Conservation (phyloP, 2,797 vertebrate species). For the Rousettus madagascariensis region DNA sequence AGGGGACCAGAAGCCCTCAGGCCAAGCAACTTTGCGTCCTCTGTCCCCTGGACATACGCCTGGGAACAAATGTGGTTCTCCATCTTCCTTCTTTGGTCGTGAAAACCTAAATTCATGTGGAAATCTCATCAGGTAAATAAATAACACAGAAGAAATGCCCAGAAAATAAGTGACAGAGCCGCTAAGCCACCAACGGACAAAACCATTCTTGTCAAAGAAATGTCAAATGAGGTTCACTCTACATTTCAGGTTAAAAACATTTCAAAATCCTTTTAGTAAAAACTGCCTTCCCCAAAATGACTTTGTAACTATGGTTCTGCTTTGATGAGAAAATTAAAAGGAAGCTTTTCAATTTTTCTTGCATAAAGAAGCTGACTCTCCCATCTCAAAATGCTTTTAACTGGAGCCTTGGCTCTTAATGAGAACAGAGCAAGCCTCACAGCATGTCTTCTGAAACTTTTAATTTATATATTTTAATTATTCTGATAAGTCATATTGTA, state of each 20-base stretch:
- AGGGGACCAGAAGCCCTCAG: not conserved
- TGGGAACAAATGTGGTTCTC: not conserved
- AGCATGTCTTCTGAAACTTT: conserved; percentile 51
- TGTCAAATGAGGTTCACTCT: conserved; percentile 33
- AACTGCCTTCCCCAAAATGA: conserved; percentile 61
- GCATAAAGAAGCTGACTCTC: conserved; percentile 36
- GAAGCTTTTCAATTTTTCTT: conserved; percentile 62
- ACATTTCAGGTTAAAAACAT: conserved; percentile 46
- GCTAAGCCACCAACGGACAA: not conserved
- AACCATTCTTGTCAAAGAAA: conserved; percentile 18
- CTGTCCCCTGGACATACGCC: not conserved
- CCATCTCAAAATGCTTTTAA: conserved; percentile 57
- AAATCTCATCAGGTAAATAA: conserved; percentile 24
- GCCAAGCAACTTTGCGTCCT: not conserved
- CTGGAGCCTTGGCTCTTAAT: not conserved
- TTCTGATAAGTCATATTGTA: conserved; percentile 70
- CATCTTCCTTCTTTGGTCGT: not conserved
- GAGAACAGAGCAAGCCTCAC: not conserved
- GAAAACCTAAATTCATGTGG: not conserved
- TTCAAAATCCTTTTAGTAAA: conserved; percentile 66
- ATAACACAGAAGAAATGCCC: conserved; percentile 20
- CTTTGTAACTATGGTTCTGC: conserved; percentile 59
- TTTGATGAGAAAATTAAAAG: conserved; percentile 71
- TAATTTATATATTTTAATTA: conserved; percentile 71
- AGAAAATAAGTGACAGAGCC: conserved; percentile 35